Conservation (phyloP, 2,113 vertebrate genomes). For the Prinia subflava region DNA sequence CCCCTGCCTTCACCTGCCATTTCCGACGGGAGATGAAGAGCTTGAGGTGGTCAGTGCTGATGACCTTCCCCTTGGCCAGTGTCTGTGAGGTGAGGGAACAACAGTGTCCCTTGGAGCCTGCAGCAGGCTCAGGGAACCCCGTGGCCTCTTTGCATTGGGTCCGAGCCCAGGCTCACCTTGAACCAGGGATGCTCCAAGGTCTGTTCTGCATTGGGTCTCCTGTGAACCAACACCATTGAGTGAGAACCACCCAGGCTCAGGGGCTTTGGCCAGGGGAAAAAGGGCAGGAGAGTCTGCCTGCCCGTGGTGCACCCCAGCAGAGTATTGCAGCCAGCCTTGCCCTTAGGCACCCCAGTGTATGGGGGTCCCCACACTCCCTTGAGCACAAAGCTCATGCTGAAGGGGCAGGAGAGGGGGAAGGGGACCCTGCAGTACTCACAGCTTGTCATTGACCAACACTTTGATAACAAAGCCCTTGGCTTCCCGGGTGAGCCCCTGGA, state of each 20-base stretch:
- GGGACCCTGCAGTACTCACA: conserved; percentile 77
- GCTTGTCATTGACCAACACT: conserved; percentile 88
- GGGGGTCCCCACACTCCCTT: neutral
- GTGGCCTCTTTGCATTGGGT: accelerated
- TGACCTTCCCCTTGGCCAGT: conserved; percentile 85
- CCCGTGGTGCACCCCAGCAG: neutral
- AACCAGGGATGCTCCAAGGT: conserved; percentile 96
- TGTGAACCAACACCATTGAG: conserved; percentile 17
- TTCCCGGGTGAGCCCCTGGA: conserved; percentile 88
- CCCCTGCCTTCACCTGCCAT: conserved; percentile 86
- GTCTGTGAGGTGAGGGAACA: conserved; percentile 71
- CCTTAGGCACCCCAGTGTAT: accelerated
- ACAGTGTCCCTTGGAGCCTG: neutral
- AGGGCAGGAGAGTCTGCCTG: neutral
- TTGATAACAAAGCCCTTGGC: conserved; percentile 97
- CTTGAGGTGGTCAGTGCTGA: conserved; percentile 90
- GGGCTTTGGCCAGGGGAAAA: neutral
- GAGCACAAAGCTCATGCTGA: neutral
- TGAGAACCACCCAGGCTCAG: neutral
- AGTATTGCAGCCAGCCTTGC: neutral
- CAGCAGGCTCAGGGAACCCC: neutral
- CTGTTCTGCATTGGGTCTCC: conserved; percentile 89
- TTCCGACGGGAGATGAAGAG: conserved; percentile 91
- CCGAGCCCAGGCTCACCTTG: conserved; percentile 78
- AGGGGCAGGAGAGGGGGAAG: neutral